phyloP scores from a whole-genome alignment of 2,113 vertebrate genomes.

The Speoplatyrhinus poulsoni region DNA sequence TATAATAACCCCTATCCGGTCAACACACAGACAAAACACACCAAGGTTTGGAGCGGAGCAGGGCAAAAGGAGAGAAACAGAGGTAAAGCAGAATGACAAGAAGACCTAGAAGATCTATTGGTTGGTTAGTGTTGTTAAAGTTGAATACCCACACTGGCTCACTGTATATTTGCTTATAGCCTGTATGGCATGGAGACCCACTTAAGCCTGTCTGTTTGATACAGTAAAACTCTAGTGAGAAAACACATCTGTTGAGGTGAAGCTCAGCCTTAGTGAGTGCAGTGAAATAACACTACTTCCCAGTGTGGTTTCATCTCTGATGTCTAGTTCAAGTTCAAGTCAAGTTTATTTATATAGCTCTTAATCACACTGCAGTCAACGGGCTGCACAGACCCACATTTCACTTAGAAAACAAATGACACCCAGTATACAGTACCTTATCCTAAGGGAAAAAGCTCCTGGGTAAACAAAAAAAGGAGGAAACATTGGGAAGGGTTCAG shows the following conservation, averaged over 20 bases:
- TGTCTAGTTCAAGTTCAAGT: too few relatives aligned
- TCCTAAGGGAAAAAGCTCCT: too few relatives aligned
- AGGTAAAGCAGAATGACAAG: not conserved
- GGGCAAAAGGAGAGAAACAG: not conserved
- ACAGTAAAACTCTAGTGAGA: not conserved
- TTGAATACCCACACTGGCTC: conserved; percentile 37
- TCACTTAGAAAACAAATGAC: too few relatives aligned
- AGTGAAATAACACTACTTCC: not conserved
- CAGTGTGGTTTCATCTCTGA: too few relatives aligned
- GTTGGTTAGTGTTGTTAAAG: conserved; percentile 28
- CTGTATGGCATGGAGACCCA: conserved; percentile 5
- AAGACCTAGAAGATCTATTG: conserved; percentile 11
- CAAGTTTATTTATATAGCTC: too few relatives aligned
- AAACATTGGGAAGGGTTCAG: too few relatives aligned
- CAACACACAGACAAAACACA: conserved; percentile 1
- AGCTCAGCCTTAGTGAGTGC: too few relatives aligned
- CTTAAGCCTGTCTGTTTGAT: not conserved
- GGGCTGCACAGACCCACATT: too few relatives aligned
- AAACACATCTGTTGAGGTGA: too few relatives aligned
- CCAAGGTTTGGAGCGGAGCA: not conserved
- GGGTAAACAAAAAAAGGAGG: too few relatives aligned
- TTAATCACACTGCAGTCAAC: too few relatives aligned
- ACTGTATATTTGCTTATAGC: not conserved
- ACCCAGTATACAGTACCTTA: too few relatives aligned
- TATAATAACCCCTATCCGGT: conserved; percentile 6